Evolutionary conservation across 2,113 vertebrate genomes (phyloP).

Genomic region (Alligator sinensis): DNA sequence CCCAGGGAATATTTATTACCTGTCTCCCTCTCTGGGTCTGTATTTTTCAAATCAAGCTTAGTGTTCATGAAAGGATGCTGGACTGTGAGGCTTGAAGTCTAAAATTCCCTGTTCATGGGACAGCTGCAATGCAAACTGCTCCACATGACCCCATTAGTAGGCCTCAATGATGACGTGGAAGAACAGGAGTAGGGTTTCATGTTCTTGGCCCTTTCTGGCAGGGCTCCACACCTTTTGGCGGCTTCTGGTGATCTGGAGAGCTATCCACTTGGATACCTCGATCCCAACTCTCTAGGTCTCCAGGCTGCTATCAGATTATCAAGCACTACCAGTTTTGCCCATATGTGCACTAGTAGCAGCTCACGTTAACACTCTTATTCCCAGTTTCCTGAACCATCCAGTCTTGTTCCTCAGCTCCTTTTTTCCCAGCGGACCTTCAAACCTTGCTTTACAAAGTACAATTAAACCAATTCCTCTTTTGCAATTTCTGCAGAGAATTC

Average conservation of each 20-base stretch:
- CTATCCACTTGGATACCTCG: not conserved
- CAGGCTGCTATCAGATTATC: not conserved
- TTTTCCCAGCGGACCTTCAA: not conserved
- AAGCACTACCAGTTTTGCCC: rapidly evolving
- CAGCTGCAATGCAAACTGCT: not conserved
- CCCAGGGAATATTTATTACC: not conserved
- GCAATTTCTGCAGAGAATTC: not conserved
- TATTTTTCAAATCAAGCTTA: not conserved
- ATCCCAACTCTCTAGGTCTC: not conserved
- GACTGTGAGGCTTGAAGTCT: not conserved
- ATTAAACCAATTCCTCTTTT: not conserved
- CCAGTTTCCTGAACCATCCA: rapidly evolving
- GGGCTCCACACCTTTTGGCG: not conserved
- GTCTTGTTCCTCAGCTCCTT: not conserved
- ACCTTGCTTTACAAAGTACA: not conserved
- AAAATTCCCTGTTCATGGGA: not conserved
- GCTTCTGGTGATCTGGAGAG: not conserved
- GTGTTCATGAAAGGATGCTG: not conserved
- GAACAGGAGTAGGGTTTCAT: not conserved
- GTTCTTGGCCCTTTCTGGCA: not conserved
- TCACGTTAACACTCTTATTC: not conserved
- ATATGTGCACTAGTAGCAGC: not conserved
- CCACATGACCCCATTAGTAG: not conserved
- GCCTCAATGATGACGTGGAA: not conserved
- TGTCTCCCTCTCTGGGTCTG: not conserved